Evolutionary conservation across 2,113 vertebrate genomes (phyloP), one percentile per base, ranked within the genome.

Genomic region (Ranitomeya imitator): DNA sequence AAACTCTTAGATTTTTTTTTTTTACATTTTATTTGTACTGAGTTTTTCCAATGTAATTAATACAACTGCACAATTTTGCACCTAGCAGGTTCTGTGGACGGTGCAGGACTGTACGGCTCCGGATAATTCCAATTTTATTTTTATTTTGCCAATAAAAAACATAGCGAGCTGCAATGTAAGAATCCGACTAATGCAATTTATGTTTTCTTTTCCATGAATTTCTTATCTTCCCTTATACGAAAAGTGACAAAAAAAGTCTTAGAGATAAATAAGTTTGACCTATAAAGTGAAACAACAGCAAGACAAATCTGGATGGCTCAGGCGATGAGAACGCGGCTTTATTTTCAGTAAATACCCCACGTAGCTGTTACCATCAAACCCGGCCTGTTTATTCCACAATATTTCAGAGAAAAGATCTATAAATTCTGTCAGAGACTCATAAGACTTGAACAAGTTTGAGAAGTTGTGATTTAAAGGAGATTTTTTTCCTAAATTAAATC

Each of bases 101-200:
- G 19, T 15, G n/a, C n/a, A 51, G 14, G 3, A 71, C 63, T 31
- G n/a, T 37, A 14, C 45, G 23, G n/a, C 26, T 7, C 83, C 65
- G 12, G 65, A 55, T 73, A 7, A 15, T 23, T 26, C 83, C n/a
- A 16, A 26, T n/a, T 15, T 69, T 45, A 4, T 45, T n/a, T 12
- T 1, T 73, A 23, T 85, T 85, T 85, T 85, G 83, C 31, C 45
- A 73, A 73, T 54, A 85, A 13, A 85, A 13, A 63, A 45, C 14
- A 37, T 31, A 13, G 55, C 12, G 55, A 57, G 21, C 6, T 65
- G 18, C 8, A 63, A 3, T 69, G n/a, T 69, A 21, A 7, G 23
- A 31, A 21, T 13, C 5, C 5, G 15, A 7, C 67, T 5, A 63
- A 26, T 12, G n/a, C 67, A 69, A 69, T 26, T 18, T 14, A 26